phyloP scores from a whole-genome alignment of 2,888 invertebrate genomes.

The Tryphoninae sp. region DNA sequence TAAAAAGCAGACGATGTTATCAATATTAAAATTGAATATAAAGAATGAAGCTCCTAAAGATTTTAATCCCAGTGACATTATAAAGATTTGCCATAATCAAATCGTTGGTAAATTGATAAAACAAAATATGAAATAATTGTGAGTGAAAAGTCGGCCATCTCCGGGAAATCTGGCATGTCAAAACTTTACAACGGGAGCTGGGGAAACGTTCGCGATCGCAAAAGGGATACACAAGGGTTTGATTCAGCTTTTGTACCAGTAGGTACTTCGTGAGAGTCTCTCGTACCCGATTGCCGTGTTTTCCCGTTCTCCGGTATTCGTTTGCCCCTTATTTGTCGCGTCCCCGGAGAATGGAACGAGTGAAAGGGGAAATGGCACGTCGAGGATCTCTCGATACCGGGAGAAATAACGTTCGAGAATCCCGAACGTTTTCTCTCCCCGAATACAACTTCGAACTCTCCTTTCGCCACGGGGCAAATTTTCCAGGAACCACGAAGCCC shows the following conservation, averaged over 20 bases:
- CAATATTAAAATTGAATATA: no score
- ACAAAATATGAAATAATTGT: slow-evolving; percentile 25
- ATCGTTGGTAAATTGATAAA: no score
- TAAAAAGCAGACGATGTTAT: no score
- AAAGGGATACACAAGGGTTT: slow-evolving; percentile 41
- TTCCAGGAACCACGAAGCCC: slow-evolving; percentile 38
- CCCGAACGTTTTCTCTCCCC: slow-evolving; percentile 40
- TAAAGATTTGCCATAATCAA: neutral
- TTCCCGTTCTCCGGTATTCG: slow-evolving; percentile 65
- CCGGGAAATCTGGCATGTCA: slow-evolving; percentile 70
- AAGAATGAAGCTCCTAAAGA: no score
- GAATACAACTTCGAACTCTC: slow-evolving; percentile 10
- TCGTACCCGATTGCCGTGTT: slow-evolving; percentile 13
- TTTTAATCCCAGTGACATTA: slow-evolving; percentile 1
- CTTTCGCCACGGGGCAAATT: slow-evolving; percentile 59
- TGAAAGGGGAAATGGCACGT: slow-evolving; percentile 65
- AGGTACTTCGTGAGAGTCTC: neutral
- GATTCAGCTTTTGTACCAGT: slow-evolving; percentile 28
- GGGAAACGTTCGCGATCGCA: slow-evolving; percentile 4
- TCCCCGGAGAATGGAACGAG: slow-evolving; percentile 71
- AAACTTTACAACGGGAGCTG: slow-evolving; percentile 57
- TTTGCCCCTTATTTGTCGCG: slow-evolving; percentile 75
- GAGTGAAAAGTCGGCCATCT: neutral
- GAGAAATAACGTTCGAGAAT: slow-evolving; percentile 70
- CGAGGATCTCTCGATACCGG: slow-evolving; percentile 68